Percentiles rank a stretch among this genome's conserved stretches.
These are phyloP conservation scores for Ennomos erosarius DNA, from an alignment of 2,888 invertebrate species.

Conservation along the genomic window DNA sequence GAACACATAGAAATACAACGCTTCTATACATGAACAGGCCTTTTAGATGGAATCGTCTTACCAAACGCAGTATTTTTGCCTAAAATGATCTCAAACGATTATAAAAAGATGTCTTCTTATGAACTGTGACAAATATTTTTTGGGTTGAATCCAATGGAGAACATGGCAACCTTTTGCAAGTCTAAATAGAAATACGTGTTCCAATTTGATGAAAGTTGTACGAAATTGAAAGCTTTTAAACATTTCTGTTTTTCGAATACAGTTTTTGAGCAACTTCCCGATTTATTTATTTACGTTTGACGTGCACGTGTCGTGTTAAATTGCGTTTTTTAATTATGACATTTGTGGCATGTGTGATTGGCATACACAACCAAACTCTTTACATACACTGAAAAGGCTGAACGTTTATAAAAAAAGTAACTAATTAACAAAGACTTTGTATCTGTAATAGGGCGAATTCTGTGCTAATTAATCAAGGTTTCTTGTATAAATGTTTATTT, in stretches of 20 bases:
- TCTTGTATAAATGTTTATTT: too few species aligned
- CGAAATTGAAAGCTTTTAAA: slow-evolving; percentile 5
- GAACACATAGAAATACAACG: too few species aligned
- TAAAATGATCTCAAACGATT: slow-evolving; percentile 13
- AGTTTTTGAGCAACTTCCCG: slow-evolving; percentile 1
- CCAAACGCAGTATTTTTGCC: not conserved
- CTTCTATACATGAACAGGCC: not conserved
- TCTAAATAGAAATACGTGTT: not conserved
- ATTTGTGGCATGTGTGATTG: too few species aligned
- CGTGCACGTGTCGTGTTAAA: not conserved
- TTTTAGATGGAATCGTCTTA: slow-evolving; percentile 5
- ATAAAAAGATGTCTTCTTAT: slow-evolving; percentile 17
- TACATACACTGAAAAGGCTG: too few species aligned
- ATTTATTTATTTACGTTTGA: slow-evolving; percentile 13
- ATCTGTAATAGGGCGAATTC: too few species aligned
- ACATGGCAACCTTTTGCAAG: not conserved
- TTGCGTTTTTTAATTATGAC: too few species aligned
- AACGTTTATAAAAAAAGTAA: too few species aligned
- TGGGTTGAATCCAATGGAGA: slow-evolving; percentile 10
- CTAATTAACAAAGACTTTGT: too few species aligned
- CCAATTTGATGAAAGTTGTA: slow-evolving; percentile 6
- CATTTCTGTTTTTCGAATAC: slow-evolving; percentile 13
- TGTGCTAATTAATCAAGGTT: too few species aligned
- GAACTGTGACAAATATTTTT: slow-evolving; percentile 15
- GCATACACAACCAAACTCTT: too few species aligned